phyloP scores from a whole-genome alignment of 2,113 vertebrate genomes.

The Sinocyclocheilus grahami region DNA sequence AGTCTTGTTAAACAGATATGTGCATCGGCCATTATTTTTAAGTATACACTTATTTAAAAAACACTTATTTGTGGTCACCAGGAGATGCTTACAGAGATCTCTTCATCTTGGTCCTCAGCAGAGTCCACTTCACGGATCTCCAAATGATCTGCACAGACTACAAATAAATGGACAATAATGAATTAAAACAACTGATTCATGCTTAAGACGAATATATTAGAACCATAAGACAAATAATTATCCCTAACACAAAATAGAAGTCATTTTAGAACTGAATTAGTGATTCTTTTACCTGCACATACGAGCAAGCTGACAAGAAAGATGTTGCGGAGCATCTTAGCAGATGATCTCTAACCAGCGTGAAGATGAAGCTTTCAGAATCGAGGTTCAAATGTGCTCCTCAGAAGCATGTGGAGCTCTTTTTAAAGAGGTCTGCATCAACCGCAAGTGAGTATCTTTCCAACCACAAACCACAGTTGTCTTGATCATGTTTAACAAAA shows the following conservation, averaged over 20 bases:
- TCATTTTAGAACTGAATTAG: background rate
- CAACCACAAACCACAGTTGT: background rate
- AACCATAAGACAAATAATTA: background rate
- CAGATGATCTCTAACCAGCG: background rate
- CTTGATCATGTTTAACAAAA: background rate
- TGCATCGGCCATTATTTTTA: background rate
- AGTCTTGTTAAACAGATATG: background rate
- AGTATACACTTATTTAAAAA: background rate
- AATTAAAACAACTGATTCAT: background rate
- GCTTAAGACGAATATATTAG: too few relatives aligned
- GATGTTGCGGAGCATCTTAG: constrained; percentile 37
- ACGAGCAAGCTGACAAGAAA: constrained; percentile 33
- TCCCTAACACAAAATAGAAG: background rate
- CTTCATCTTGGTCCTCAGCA: background rate
- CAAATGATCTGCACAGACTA: constrained; percentile 34
- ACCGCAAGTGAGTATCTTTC: constrained; percentile 1
- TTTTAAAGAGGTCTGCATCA: too few relatives aligned
- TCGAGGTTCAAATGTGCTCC: too few relatives aligned
- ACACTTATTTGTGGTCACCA: background rate
- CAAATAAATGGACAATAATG: background rate
- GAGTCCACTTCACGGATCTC: constrained; percentile 32
- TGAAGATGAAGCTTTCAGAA: too few relatives aligned
- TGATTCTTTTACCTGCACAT: constrained; percentile 35
- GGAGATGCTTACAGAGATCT: background rate
- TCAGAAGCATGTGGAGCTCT: too few relatives aligned